Evolutionary conservation across 2,888 invertebrate species (phyloP), one percentile per base, ranked within the genome.

Genomic region (Leucozona laternaria): DNA sequence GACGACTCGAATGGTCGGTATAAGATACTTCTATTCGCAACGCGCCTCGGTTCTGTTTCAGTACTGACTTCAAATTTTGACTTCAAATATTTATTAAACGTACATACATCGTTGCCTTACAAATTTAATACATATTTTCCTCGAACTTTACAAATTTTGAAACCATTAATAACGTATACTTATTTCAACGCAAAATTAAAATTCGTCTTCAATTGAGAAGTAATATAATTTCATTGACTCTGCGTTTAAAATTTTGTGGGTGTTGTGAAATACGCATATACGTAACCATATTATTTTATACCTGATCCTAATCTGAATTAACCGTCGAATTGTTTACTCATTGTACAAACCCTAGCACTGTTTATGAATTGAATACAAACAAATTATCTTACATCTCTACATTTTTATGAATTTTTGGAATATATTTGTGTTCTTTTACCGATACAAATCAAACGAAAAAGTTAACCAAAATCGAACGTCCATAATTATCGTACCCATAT

Each of bases 11-110:
- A 48, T 20, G 20, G 20, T 48, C 17, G 48, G 48, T 48, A 48
- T 10, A 1, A 48, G 20, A 48, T 48, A 48, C 17, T 20, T 20
- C 10, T 20, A 0, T 48, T 48, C 11, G 48, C 48, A 48, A 48
- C 48, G 48, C 48, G 20, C 48, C 48, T 48, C 48, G 10, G 48
- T 48, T 48, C 48, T 48, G 48, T 48, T 48, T 48, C 48, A 48
- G 48, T 48, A 20, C n/a, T n/a, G n/a, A n/a, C n/a, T n/a, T n/a
- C n/a, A n/a, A n/a, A 20, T 48, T 20, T 45, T 20, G 17, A 20
- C 48, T 20, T 20, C 20, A 48, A 48, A 48, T 20, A 48, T 20
- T 48, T 48, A 48, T 5, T 20, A 20, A 48, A 48, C 20, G n/a
- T n/a, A n/a, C n/a, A n/a, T 17, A 48, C 48, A 48, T 48, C 48